A percentile compares a stretch with the other conserved stretches of the same genome.
phyloP scores from a whole-genome alignment of 1,140 invertebrate species.

The Geopemphigus sp. region DNA sequence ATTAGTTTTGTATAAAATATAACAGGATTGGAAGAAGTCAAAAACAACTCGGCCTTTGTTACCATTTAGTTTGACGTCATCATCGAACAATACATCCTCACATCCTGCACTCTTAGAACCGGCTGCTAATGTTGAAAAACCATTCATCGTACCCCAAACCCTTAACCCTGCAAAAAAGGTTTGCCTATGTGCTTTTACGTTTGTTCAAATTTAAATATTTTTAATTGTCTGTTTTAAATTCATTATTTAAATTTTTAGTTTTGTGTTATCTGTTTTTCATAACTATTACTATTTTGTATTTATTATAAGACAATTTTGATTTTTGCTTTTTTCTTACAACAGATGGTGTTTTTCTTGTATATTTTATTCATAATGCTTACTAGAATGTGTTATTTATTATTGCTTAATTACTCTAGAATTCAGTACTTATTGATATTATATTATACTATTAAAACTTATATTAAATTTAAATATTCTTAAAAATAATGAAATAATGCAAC shows the following conservation, averaged over 20 bases:
- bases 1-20: conserved; percentile 48
- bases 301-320: neutral
- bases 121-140: conserved; percentile 46
- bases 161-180: conserved; percentile 45
- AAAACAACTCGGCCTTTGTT: conserved; percentile 49
- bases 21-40: conserved; percentile 46
- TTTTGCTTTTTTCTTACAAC: conserved; percentile 11
- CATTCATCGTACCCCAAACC: conserved; percentile 43
- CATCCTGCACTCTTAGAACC: conserved; percentile 42
- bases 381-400: neutral
- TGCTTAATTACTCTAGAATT: neutral
- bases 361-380: neutral
- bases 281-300: neutral
- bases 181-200: conserved; percentile 25
- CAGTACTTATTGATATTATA: neutral
- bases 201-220: conserved; percentile 14
- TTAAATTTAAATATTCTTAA: neutral
- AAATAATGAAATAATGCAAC: neutral
- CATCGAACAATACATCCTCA: conserved; percentile 42
- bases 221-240: neutral
- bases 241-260: neutral
- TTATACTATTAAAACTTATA: neutral
- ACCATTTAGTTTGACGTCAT: conserved; percentile 49
- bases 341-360: neutral
- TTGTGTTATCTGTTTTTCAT: neutral